Evolutionary conservation across 2,113 vertebrate species (phyloP), one percentile per base, ranked within the genome.

Genomic region (Sinocyclocheilus anophthalmus): DNA sequence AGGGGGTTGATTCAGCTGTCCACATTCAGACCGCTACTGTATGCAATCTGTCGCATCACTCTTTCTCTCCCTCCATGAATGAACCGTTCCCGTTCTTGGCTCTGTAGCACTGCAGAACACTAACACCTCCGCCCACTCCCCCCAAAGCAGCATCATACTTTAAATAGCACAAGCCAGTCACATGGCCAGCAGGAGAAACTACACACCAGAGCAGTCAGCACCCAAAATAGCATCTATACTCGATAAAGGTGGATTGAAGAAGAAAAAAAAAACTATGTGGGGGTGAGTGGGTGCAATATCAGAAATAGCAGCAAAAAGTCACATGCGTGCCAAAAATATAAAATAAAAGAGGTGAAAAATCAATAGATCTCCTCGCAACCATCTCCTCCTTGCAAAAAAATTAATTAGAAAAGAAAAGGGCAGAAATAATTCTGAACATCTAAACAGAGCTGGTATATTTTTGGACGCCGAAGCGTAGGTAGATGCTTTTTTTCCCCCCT

Each of bases 11-110:
- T 76, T 50, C 2, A 1, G 39, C 45, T n/a, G 79, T 91, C 88
- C 88, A 86, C 90, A 75, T 76, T 78, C 88, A 87, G 90, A 91
- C 77, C 61, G 70, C 92, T 93, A 87, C 83, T 83, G 39, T 76
- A 93, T 92, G 90, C 92, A 93, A 93, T 94, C 92, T 92, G 92
- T 93, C 89, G 91, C 92, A 93, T 89, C 88, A 77, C 83, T 30
- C 76, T 14, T 1, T 82, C 26, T 14, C 63, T 30, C 75, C 37
- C 75, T 77, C 57, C 39, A 84, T 85, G 89, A 88, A 90, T 88
- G 84, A 88, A 84, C 48, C 22, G 6, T n/a, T 76, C 83, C 83
- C 37, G 73, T 86, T 86, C 77, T 76, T 83, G 79, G 83, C 78
- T 86, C 87, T 12, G 65, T 86, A 83, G 70, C 78, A 84, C 89